phyloP scores from a whole-genome alignment of 2,797 vertebrate genomes.

The Sebastes kiyomatsui region DNA sequence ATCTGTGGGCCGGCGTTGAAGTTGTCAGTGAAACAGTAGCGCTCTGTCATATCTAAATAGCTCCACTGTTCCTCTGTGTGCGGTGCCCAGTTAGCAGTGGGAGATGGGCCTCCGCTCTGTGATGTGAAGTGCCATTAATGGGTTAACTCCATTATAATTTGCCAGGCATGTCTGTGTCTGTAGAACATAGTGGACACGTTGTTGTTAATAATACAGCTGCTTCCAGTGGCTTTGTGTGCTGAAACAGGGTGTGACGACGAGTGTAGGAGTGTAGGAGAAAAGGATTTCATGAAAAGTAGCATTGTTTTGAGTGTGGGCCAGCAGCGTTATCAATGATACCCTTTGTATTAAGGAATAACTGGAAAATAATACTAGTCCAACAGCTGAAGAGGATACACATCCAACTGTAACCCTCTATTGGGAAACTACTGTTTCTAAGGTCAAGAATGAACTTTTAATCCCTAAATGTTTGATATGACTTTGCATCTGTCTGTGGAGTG shows the following conservation, averaged over 20 bases:
- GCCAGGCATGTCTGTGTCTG: slow-evolving; percentile 42
- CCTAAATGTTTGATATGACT: neutral
- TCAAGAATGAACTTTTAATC: neutral
- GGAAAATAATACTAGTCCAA: neutral
- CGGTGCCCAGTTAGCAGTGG: slow-evolving; percentile 12
- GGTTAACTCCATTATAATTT: slow-evolving; percentile 65
- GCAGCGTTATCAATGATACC: slow-evolving; percentile 34
- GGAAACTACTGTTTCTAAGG: neutral
- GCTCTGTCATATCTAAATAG: slow-evolving; percentile 66
- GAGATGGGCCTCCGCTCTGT: slow-evolving; percentile 45
- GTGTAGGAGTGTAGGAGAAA: slow-evolving; percentile 61
- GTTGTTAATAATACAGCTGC: slow-evolving; percentile 54
- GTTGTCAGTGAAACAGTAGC: slow-evolving; percentile 49
- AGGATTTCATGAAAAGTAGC: slow-evolving; percentile 48
- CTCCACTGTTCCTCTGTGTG: slow-evolving; percentile 45
- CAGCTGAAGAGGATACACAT: neutral
- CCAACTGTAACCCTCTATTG: too few species aligned
- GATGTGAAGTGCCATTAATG: slow-evolving; percentile 49
- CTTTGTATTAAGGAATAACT: slow-evolving; percentile 38
- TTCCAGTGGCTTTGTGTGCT: slow-evolving; percentile 59
- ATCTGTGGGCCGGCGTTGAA: slow-evolving; percentile 44
- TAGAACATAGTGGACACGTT: slow-evolving; percentile 60
- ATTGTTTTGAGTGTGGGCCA: slow-evolving; percentile 48
- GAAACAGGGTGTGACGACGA: slow-evolving; percentile 58
- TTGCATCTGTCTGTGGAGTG: neutral